Evolutionary conservation across 2,113 vertebrate species (phyloP).

Genomic region (Ammodytes dubius): DNA sequence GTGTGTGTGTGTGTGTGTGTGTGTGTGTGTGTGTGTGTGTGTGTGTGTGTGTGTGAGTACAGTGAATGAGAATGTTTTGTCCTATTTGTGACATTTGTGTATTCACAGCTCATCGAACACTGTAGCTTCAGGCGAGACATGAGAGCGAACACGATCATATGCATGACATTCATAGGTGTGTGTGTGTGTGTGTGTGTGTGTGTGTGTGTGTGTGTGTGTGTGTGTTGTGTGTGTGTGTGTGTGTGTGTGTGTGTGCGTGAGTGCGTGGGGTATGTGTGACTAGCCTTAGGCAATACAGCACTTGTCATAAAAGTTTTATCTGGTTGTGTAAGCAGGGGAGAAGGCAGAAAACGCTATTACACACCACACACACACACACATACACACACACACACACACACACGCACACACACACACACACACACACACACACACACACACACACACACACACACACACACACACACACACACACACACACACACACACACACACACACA

Average conservation of each 20-base stretch:
- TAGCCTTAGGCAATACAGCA: background rate
- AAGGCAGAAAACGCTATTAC: background rate
- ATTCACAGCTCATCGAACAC: background rate
- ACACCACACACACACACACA: background rate
- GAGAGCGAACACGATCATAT: too few relatives aligned
- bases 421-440: background rate
- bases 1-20: too few relatives aligned
- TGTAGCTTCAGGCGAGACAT: background rate
- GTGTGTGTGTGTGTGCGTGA: background rate
- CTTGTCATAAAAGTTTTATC: constrained; percentile 31
- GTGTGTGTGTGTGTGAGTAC: background rate
- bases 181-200: constrained; percentile 10
- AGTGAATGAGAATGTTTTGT: background rate
- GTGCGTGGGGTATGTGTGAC: background rate
- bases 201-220: background rate
- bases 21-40: background rate
- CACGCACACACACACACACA: constrained; percentile 14
- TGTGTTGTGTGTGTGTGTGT: background rate
- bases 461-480: too few relatives aligned
- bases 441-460: too few relatives aligned
- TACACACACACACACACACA: background rate
- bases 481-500: too few relatives aligned
- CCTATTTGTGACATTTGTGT: background rate
- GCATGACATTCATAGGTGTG: background rate
- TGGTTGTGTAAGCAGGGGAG: background rate